phyloP scores from a whole-genome alignment of 2,797 vertebrate species.

The Myripristis jacobus region DNA sequence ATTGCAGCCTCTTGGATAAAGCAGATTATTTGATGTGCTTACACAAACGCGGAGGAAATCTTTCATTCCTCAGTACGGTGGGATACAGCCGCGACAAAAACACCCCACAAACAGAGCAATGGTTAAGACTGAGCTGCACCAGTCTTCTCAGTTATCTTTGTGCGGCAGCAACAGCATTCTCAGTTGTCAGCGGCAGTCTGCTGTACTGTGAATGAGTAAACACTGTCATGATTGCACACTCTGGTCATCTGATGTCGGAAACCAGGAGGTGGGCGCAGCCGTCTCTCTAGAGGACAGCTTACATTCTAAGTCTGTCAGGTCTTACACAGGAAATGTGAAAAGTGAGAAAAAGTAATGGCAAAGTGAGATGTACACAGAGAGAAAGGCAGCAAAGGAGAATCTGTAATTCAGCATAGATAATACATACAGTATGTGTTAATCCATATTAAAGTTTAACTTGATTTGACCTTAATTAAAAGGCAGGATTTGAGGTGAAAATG shows the following conservation, averaged over 20 bases:
- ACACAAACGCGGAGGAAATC: background rate
- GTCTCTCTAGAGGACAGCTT: background rate
- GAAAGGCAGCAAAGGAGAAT: no score
- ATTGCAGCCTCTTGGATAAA: conserved; percentile 8
- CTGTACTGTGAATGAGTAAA: no score
- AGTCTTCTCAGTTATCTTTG: conserved; percentile 8
- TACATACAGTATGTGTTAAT: no score
- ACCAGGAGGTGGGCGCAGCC: background rate
- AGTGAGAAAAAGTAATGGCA: background rate
- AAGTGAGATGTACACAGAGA: background rate
- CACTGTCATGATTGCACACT: no score
- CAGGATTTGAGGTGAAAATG: no score
- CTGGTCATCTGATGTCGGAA: no score
- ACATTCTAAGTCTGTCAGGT: background rate
- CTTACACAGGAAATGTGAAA: conserved; percentile 1
- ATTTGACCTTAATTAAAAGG: no score
- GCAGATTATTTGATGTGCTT: conserved; percentile 10
- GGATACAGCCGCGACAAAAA: background rate
- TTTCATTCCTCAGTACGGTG: background rate
- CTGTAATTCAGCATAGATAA: no score
- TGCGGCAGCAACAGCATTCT: no score
- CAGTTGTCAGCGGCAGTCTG: no score
- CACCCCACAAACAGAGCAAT: conserved; percentile 1
- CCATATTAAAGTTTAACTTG: no score
- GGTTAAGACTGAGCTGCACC: background rate